Evolutionary conservation across 2,888 invertebrate species (phyloP).

Genomic region (Girardia tigrina): DNA sequence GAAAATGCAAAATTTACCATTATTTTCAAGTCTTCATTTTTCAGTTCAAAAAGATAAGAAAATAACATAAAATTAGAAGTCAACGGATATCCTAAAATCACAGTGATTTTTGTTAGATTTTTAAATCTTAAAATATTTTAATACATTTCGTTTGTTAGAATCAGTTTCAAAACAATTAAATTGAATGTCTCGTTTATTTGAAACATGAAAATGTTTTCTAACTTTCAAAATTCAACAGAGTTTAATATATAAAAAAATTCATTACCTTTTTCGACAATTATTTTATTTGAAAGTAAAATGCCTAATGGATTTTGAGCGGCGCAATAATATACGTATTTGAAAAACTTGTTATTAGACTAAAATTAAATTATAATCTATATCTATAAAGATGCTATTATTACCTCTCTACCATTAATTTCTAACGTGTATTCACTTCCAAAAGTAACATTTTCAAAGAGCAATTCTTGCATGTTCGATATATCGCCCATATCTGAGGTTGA

Average conservation of each 20-base stretch:
- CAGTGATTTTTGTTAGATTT: no score
- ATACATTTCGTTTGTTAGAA: no score
- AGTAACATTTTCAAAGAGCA: background rate
- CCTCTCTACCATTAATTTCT: constrained; percentile 3
- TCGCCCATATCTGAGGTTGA: background rate
- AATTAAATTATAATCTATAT: background rate
- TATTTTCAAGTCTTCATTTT: no score
- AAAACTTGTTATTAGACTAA: background rate
- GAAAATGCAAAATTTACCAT: no score
- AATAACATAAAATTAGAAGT: no score
- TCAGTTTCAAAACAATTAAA: no score
- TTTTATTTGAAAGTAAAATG: background rate
- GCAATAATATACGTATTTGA: background rate
- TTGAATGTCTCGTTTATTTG: no score
- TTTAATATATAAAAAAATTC: background rate
- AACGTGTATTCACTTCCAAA: background rate
- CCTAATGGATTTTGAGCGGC: constrained; percentile 1
- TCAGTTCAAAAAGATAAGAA: no score
- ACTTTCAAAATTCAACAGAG: background rate
- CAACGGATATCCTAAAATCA: no score
- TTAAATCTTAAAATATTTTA: no score
- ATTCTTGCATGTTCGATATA: background rate
- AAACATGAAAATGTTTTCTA: no score
- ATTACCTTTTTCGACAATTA: constrained; percentile 5
- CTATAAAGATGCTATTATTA: background rate